A percentile compares a stretch with the other conserved stretches of the same genome.
phyloP scores from a whole-genome alignment of 2,113 vertebrate species.

The Todiramphus saurophagus region DNA sequence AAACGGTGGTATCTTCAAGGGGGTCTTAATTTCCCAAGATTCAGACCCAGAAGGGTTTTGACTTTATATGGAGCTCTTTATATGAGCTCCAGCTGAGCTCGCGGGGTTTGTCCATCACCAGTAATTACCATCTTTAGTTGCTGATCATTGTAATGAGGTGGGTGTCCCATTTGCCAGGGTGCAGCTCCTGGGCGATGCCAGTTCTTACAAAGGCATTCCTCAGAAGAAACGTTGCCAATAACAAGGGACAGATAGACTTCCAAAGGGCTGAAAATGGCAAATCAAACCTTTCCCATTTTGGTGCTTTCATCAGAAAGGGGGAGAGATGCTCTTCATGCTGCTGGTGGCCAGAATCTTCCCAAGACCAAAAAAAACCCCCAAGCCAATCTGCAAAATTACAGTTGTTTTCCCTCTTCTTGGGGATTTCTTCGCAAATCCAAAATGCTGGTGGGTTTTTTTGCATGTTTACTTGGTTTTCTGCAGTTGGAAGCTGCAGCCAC shows the following conservation, averaged over 20 bases:
- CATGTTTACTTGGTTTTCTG: background rate
- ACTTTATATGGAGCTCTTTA: background rate
- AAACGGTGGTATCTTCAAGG: background rate
- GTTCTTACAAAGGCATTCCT: background rate
- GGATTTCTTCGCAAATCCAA: background rate
- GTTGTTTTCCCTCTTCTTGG: background rate
- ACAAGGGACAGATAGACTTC: background rate
- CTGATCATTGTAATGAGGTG: background rate
- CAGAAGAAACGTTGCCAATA: background rate
- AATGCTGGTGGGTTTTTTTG: background rate
- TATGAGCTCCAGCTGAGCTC: accelerated
- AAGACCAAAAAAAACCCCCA: background rate
- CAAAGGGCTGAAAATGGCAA: background rate
- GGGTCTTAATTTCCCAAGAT: background rate
- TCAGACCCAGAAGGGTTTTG: background rate
- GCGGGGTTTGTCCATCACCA: background rate
- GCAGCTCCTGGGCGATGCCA: background rate
- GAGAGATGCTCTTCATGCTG: background rate
- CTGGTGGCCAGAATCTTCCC: background rate
- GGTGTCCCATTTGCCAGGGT: background rate
- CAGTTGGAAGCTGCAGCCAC: background rate
- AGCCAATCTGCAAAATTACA: background rate
- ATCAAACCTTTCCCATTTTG: background rate
- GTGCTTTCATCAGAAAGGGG: background rate
- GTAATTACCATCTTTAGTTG: background rate